These are phyloP conservation scores for Agrotis exclamationis DNA, from an alignment of 2,888 invertebrate genomes.

Conservation along the genomic window DNA sequence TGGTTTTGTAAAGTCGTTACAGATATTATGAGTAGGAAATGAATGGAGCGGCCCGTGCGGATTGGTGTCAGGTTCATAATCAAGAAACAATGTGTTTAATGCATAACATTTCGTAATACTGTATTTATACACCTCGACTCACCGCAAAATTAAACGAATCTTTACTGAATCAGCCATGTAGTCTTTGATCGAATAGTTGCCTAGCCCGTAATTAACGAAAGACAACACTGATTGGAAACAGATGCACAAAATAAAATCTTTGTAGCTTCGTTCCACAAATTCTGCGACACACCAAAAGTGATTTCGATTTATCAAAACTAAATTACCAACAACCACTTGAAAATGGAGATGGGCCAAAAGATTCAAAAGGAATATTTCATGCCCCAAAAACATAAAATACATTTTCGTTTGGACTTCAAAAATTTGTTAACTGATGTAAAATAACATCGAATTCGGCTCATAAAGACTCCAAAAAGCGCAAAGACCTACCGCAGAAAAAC, in stretches of 20 bases:
- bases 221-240: background rate
- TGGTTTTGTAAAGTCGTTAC: slow-evolving; percentile 41
- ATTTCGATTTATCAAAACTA: too few relatives aligned
- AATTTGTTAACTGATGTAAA: too few relatives aligned
- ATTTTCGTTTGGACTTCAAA: background rate
- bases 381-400: background rate
- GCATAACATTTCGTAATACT: slow-evolving; percentile 23
- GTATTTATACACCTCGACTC: slow-evolving; percentile 39
- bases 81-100: slow-evolving; percentile 36
- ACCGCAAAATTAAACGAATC: slow-evolving; percentile 2
- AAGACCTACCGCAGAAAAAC: background rate
- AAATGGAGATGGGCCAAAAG: background rate
- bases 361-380: background rate
- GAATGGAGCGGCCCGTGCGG: slow-evolving; percentile 23
- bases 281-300: too few relatives aligned
- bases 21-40: slow-evolving; percentile 36
- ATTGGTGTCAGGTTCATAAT: slow-evolving; percentile 46
- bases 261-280: too few relatives aligned
- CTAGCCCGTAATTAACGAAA: background rate
- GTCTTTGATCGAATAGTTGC: background rate
- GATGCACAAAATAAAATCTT: too few relatives aligned
- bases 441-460: background rate
- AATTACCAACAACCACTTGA: background rate
- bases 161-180: slow-evolving; percentile 1
- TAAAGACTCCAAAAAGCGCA: background rate